Evolutionary conservation across 2,797 vertebrate species (phyloP).

Genomic region (Onychomys torridus): DNA sequence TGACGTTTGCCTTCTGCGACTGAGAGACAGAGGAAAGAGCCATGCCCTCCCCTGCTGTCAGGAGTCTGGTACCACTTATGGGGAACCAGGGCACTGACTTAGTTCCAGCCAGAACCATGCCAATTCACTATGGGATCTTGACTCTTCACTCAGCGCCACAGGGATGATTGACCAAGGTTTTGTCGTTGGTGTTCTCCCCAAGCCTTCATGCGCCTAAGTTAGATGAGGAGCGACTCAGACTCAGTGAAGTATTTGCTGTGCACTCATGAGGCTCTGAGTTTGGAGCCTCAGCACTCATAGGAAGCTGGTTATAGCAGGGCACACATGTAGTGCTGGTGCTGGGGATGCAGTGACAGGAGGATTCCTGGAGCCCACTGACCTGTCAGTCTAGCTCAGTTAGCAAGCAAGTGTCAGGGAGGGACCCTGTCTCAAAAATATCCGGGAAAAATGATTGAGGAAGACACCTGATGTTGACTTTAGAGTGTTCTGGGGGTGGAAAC

Average conservation of each 20-base stretch:
- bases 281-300: not conserved
- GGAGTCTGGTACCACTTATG: not conserved
- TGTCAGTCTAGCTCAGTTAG: not conserved
- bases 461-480: not conserved
- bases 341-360: not conserved
- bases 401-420: not conserved
- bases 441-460: not conserved
- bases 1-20: not conserved
- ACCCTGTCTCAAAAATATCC: not conserved
- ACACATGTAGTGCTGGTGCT: too few relatives aligned
- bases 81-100: not conserved
- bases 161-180: not conserved
- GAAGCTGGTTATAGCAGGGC: not conserved
- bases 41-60: accelerated
- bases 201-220: not conserved
- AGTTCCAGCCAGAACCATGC: not conserved
- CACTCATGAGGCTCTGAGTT: not conserved
- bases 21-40: not conserved
- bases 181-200: not conserved
- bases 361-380: not conserved
- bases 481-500: not conserved
- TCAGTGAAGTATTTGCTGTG: not conserved
- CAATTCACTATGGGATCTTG: accelerated
- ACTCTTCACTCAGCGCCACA: not conserved
- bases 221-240: not conserved